Evolutionary conservation across 2,888 invertebrate genomes (phyloP).

Genomic region (Macrosoma leucophasiata): DNA sequence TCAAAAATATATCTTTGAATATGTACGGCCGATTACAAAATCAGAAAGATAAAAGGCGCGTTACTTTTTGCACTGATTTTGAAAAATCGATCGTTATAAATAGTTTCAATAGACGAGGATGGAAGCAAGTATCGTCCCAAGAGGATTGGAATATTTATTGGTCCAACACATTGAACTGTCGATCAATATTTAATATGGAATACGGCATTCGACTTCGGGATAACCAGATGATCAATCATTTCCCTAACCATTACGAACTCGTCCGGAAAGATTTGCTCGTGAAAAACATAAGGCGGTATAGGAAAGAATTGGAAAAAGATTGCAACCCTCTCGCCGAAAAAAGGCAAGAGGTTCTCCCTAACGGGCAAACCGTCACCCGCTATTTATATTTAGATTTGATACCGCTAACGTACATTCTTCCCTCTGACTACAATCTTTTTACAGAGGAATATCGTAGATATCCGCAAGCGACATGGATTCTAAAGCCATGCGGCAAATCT

Average conservation of each 20-base stretch:
- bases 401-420: conserved; percentile 94
- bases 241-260: conserved; percentile 96
- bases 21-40: conserved; percentile 2
- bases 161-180: conserved; percentile 93
- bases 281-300: conserved; percentile 95
- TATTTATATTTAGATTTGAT: conserved; percentile 93
- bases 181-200: conserved; percentile 93
- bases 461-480: conserved; percentile 97
- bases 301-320: conserved; percentile 94
- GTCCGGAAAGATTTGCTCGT: conserved; percentile 97
- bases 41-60: conserved; percentile 36
- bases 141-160: conserved; percentile 98
- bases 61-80: conserved; percentile 84
- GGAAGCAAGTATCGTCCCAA: conserved; percentile 89
- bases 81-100: conserved; percentile 95
- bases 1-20: conserved; percentile 6
- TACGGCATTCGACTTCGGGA: conserved; percentile 94
- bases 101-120: conserved; percentile 94
- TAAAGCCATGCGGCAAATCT: conserved; percentile 97
- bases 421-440: conserved; percentile 97
- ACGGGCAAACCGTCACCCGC: conserved; percentile 80
- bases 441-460: conserved; percentile 96
- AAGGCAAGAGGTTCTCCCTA: conserved; percentile 57
- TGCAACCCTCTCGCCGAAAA: conserved; percentile 91
- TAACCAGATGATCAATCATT: conserved; percentile 96